Percentiles rank a stretch among this genome's conserved stretches.
Evolutionary conservation across 2,113 vertebrate species (phyloP).

Genomic region (Orycteropus afer): DNA sequence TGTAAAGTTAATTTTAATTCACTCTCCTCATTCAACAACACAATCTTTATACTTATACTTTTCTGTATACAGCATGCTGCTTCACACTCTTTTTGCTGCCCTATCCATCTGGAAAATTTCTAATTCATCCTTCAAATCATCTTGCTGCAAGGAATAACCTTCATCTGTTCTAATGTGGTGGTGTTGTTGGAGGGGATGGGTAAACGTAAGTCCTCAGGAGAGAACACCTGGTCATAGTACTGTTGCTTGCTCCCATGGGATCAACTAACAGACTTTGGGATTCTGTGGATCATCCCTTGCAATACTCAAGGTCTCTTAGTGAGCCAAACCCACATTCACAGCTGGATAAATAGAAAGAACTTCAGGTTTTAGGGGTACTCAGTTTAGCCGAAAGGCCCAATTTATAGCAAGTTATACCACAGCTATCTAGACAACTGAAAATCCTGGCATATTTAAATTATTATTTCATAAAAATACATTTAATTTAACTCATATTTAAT

Average conservation of each 20-base stretch:
- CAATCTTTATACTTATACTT: neutral
- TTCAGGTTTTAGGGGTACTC: neutral
- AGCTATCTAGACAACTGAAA: neutral
- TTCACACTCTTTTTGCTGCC: neutral
- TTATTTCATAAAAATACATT: slow-evolving; percentile 5
- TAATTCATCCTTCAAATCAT: neutral
- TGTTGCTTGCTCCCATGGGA: neutral
- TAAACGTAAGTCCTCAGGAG: neutral
- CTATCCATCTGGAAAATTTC: neutral
- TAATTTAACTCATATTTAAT: slow-evolving; percentile 39
- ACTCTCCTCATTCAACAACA: neutral
- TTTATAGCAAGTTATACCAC: neutral
- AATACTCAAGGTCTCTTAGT: neutral
- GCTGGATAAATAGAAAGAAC: neutral
- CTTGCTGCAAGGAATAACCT: neutral
- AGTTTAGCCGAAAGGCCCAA: neutral
- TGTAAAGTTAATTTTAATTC: neutral
- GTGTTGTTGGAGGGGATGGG: no score
- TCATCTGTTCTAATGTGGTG: neutral
- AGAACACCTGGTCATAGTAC: neutral
- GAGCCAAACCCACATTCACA: neutral
- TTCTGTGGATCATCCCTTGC: neutral
- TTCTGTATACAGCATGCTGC: neutral
- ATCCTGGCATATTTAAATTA: neutral
- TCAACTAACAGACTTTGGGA: neutral